Conservation (phyloP, 2,797 vertebrate genomes). For the Poecilia wingei region DNA sequence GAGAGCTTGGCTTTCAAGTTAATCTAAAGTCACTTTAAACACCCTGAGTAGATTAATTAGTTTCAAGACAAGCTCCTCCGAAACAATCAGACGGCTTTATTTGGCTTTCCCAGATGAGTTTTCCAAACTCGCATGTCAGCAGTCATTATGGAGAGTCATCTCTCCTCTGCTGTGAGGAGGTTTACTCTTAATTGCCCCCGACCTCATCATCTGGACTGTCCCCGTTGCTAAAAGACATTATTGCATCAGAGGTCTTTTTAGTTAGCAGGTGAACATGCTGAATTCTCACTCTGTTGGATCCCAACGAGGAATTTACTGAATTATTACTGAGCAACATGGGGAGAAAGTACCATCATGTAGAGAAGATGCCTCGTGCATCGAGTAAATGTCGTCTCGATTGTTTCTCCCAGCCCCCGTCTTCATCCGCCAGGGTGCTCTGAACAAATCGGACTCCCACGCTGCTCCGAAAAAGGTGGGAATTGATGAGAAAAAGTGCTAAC, state of each 20-base stretch:
- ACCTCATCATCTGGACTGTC: slow-evolving; percentile 38
- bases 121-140: slow-evolving; percentile 39
- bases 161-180: slow-evolving; percentile 22
- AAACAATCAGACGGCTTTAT: slow-evolving; percentile 17
- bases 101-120: slow-evolving; percentile 18
- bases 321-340: background rate
- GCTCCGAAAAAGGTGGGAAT: slow-evolving; percentile 26
- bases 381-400: slow-evolving; percentile 1
- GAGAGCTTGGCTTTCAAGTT: slow-evolving; percentile 9
- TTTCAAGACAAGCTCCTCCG: slow-evolving; percentile 2
- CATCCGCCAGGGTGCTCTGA: slow-evolving; percentile 18
- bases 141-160: slow-evolving; percentile 33
- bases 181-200: slow-evolving; percentile 40
- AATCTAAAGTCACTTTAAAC: slow-evolving; percentile 3
- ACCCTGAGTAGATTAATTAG: slow-evolving; percentile 12
- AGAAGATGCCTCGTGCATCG: background rate
- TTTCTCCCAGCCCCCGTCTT: slow-evolving; percentile 15
- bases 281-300: slow-evolving; percentile 19
- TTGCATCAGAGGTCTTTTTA: slow-evolving; percentile 40
- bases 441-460: slow-evolving; percentile 20
- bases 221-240: slow-evolving; percentile 18
- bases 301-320: slow-evolving; percentile 7
- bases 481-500: slow-evolving; percentile 36
- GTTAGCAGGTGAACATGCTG: slow-evolving; percentile 25
- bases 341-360: background rate